phyloP scores from a whole-genome alignment of 2,797 vertebrate genomes.

The Otolemur crassicaudatus region DNA sequence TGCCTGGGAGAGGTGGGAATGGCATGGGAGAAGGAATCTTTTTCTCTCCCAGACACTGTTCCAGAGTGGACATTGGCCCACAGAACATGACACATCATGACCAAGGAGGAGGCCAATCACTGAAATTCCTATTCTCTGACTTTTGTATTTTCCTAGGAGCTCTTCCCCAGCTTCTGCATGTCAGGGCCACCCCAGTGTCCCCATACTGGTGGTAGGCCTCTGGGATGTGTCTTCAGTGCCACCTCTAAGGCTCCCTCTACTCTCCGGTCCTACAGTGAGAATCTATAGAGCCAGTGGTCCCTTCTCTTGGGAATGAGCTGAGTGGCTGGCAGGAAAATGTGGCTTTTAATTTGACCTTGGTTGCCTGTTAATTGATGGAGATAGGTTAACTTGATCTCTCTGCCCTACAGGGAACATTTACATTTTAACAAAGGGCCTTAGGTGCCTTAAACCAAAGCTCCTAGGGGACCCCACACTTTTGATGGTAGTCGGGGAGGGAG shows the following conservation, averaged over 20 bases:
- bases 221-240: fast-evolving
- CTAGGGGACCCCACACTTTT: background rate
- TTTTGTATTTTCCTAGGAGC: too few relatives aligned
- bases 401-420: too few relatives aligned
- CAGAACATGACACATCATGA: fast-evolving
- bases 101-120: background rate
- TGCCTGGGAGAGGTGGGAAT: fast-evolving
- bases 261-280: too few relatives aligned
- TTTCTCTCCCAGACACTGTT: background rate
- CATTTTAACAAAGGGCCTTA: background rate
- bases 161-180: fast-evolving
- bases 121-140: background rate
- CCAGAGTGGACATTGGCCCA: background rate
- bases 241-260: too few relatives aligned
- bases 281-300: fast-evolving
- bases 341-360: background rate
- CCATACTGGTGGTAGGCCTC: too few relatives aligned
- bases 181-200: too few relatives aligned
- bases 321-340: background rate
- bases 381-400: background rate
- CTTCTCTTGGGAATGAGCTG: background rate
- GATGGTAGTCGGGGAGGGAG: background rate
- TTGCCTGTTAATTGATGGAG: background rate
- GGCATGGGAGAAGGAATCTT: fast-evolving
- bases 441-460: background rate